Base-by-base conservation (phyloP, 2,113 vertebrate genomes). In the Blennius ocellaris region DNA sequence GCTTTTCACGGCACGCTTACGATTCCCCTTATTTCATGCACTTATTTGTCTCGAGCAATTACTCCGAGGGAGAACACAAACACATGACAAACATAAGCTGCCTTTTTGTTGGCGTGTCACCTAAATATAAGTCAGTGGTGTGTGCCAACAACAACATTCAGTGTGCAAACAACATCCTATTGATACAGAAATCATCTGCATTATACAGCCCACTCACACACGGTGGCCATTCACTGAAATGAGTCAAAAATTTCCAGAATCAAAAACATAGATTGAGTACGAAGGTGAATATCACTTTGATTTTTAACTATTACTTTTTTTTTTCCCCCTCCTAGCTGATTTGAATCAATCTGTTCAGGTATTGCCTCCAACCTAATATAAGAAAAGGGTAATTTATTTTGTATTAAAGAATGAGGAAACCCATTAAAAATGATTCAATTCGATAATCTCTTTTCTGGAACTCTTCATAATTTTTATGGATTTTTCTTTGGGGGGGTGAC, bases 11-110 rank as follows among this genome's bases (percentile, higher is more conserved):
- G 61, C 73, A 81, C 81, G 70, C 74, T 87, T 85, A 87, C 58
- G 38, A 75, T 69, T 80, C 70, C 68, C 76, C 79, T 78, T 82
- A 83, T 85, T 89, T 82, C 63, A 83, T 83, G 82, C 84, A 72
- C 81, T 90, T 89, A 87, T 86, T 91, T 88, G 81, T 87, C 78
- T 82, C 52, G 45, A 63, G 85, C 85, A 90, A 89, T 92, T 91
- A 88, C 69, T 45, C 47, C 0, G 1, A 39, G 60, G 69, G 62
- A 52, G 65, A 84, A 62, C 56, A 68, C 72, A 64, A 80, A 77
- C 64, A 83, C 55, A 44, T 68, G 80, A 81, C 45, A 52, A 76
- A 56, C 57, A 30, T 44, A 12, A 16, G 71, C 68, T 68, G 43
- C 55, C 41, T 81, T 74, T 64, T 65, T 80, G 71, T 79, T 38